phyloP scores from a whole-genome alignment of 2,797 vertebrate genomes.

The Diplodus sargus region DNA sequence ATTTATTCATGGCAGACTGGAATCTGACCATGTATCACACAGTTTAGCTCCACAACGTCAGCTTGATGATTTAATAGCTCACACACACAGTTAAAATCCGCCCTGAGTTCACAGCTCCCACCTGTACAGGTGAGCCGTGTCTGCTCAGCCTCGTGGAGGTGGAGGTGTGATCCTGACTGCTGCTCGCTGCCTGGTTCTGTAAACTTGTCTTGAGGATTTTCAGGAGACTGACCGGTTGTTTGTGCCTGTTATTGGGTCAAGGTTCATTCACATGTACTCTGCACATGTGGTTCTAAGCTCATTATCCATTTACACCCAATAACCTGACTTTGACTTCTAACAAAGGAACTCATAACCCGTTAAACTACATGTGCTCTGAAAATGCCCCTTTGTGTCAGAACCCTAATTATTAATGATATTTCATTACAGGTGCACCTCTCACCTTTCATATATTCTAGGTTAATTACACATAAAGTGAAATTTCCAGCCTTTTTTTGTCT shows the following conservation, averaged over 20 bases:
- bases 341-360: not conserved
- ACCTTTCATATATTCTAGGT: too few species aligned
- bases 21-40: constrained; percentile 6
- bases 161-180: constrained; percentile 18
- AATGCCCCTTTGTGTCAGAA: too few species aligned
- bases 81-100: not conserved
- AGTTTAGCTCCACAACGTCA: not conserved
- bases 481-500: too few species aligned
- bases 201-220: not conserved
- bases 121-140: not conserved
- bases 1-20: constrained; percentile 20
- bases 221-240: constrained; percentile 10
- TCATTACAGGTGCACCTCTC: too few species aligned
- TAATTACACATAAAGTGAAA: too few species aligned
- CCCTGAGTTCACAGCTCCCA: not conserved
- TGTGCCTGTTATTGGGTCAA: not conserved
- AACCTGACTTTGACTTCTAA: not conserved
- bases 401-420: too few species aligned
- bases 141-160: constrained; percentile 10
- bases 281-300: not conserved
- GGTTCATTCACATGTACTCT: not conserved
- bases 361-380: not conserved
- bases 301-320: constrained; percentile 18
- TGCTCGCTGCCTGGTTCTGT: constrained; percentile 7
- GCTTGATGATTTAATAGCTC: not conserved